Conservation (phyloP, 2,888 invertebrate species). For the Meloe dianella region DNA sequence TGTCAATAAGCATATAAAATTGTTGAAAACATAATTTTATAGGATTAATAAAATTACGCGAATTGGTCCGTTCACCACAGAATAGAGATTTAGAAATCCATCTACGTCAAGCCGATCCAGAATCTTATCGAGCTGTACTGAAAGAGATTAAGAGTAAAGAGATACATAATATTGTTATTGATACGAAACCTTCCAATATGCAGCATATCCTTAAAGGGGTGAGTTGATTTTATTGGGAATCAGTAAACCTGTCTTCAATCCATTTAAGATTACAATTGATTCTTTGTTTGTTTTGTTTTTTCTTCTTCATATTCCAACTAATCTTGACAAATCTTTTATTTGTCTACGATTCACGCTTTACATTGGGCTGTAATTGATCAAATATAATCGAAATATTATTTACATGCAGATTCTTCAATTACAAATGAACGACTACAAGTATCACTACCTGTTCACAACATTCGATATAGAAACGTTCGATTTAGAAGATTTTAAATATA, state of each 20-base stretch:
- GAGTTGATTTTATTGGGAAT: constrained; percentile 50
- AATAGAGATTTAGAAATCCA: constrained; percentile 71
- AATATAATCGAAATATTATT: too few relatives aligned
- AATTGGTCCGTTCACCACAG: constrained; percentile 69
- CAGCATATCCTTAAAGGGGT: constrained; percentile 77
- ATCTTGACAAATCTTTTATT: neutral
- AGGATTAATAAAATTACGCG: constrained; percentile 75
- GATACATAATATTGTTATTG: constrained; percentile 78
- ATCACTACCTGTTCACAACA: constrained; percentile 81
- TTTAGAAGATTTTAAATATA: constrained; percentile 75
- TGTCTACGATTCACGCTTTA: neutral
- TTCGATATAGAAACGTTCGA: constrained; percentile 72
- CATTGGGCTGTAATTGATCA: neutral
- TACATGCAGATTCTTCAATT: constrained; percentile 71
- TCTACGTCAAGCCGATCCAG: constrained; percentile 70
- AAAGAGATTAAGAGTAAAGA: constrained; percentile 78
- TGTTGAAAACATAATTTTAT: constrained; percentile 34
- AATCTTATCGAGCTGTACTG: constrained; percentile 70
- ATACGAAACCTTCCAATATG: constrained; percentile 75
- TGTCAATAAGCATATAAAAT: constrained; percentile 7
- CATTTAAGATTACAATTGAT: neutral
- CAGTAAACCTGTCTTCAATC: neutral
- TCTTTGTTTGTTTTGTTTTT: neutral
- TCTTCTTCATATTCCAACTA: neutral
- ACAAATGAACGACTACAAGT: constrained; percentile 85